A percentile compares a stretch with the other conserved stretches of the same genome.
phyloP scores from a whole-genome alignment of 2,797 vertebrate genomes.

The Choloepus didactylus region DNA sequence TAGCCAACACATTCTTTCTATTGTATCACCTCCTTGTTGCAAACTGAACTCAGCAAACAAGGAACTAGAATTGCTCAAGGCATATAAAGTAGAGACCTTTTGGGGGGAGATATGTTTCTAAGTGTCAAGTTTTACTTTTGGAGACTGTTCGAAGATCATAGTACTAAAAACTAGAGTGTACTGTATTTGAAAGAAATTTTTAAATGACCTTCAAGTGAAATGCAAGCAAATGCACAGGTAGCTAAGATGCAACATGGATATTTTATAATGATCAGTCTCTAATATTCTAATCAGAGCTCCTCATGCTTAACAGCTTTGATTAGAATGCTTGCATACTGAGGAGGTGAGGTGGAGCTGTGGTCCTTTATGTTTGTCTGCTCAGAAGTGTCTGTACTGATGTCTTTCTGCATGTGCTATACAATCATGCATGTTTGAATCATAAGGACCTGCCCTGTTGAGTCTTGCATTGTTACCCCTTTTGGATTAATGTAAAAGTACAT shows the following conservation, averaged over 20 bases:
- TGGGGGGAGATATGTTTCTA: not conserved
- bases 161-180: not conserved
- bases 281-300: slow-evolving; percentile 67
- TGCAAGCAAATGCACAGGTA: not conserved
- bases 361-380: not conserved
- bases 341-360: not conserved
- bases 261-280: not conserved
- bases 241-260: not conserved
- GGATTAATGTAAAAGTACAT: accelerated
- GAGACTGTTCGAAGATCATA: not conserved
- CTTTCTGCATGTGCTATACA: slow-evolving; percentile 76
- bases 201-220: not conserved
- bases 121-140: not conserved
- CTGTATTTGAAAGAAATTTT: not conserved
- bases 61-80: not conserved
- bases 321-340: not conserved
- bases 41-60: not conserved
- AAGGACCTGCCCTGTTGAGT: not conserved
- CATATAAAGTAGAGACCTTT: not conserved
- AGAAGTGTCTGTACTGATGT: not conserved
- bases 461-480: not conserved
- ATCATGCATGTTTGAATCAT: slow-evolving; percentile 62
- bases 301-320: not conserved
- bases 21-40: not conserved
- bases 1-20: not conserved